Base-by-base conservation (phyloP, 2,113 vertebrate genomes). In the Rhagologus leucostigma region DNA sequence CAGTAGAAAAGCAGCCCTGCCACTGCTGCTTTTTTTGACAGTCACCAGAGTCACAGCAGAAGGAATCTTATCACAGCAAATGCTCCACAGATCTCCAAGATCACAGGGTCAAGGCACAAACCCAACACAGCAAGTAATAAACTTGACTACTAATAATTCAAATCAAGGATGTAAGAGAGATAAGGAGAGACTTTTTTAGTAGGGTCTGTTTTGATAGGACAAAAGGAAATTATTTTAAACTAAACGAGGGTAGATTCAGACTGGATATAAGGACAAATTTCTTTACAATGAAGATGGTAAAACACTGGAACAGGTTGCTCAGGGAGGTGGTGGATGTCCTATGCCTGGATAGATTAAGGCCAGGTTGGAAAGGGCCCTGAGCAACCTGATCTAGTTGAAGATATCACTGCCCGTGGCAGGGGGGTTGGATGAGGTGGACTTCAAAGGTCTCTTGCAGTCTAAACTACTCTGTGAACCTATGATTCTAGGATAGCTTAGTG, bases 221-320 rank as follows among this genome's bases (percentile, higher is more conserved):
- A 47, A 47, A 67, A 60, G 7, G 20, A 68, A 55, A 76, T 27
- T 0, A 32, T 55, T 62, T 76, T 27, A 89, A 83, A 47, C 13
- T 41, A 47, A 52, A 55, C 0, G 0, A 46, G 10, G 11, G 6
- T 68, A n/a, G n/a, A 68, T 47, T 60, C 21, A 68, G 30, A 55
- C 23, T 17, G 59, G 33, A 59, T 15, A 46, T 26, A 33, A 60
- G 27, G 13, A 81, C 46, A 11, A 46, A 67, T 30, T 75, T 53
- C 18, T n/a, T 67, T 39, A 21, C 30, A 39, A 19, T 21, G 13
- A 52, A 13, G 27, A 29, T 24, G 7, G 6, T 39, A 39, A 65
- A 81, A 42, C 19, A 46, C 23, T 67, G 46, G 37, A 46, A 52
- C 8, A 39, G 8, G 9, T 53, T 60, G 39, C 9, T 29, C 24